phyloP scores from a whole-genome alignment of 2,888 invertebrate species.

The Acrobasis repandana region DNA sequence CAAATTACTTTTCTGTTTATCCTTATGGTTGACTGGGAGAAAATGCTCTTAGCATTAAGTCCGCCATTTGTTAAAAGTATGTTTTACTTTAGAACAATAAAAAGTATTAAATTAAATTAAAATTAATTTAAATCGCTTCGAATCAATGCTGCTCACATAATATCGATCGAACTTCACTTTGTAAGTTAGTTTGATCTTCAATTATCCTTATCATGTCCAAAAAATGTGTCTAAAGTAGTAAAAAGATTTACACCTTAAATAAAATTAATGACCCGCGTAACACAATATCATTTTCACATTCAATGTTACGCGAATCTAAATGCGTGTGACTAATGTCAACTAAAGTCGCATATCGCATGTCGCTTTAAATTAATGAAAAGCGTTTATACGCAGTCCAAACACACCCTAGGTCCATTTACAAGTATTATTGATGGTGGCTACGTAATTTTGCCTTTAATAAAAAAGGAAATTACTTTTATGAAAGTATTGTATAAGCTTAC shows the following conservation, averaged over 20 bases:
- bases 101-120: no score
- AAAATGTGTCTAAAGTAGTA: background rate
- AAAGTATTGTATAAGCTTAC: constrained; percentile 7
- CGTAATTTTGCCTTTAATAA: constrained; percentile 41
- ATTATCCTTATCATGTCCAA: no score
- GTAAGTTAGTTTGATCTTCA: no score
- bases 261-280: background rate
- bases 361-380: constrained; percentile 56
- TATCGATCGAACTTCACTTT: no score
- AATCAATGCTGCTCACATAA: no score
- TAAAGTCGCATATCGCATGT: constrained; percentile 59
- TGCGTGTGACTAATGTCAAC: constrained; percentile 21
- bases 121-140: no score
- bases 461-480: constrained; percentile 28
- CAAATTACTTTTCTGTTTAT: no score
- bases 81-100: no score
- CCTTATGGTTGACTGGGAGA: no score
- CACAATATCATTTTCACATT: background rate
- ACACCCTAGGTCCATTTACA: constrained; percentile 62
- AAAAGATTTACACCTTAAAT: background rate
- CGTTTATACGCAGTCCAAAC: constrained; percentile 55
- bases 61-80: no score
- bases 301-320: background rate
- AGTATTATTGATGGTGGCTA: constrained; percentile 60
- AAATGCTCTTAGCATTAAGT: no score